A percentile compares a stretch with the other conserved stretches of the same genome.
Evolutionary conservation across 2,797 vertebrate species (phyloP).

Genomic region (Onychomys torridus): DNA sequence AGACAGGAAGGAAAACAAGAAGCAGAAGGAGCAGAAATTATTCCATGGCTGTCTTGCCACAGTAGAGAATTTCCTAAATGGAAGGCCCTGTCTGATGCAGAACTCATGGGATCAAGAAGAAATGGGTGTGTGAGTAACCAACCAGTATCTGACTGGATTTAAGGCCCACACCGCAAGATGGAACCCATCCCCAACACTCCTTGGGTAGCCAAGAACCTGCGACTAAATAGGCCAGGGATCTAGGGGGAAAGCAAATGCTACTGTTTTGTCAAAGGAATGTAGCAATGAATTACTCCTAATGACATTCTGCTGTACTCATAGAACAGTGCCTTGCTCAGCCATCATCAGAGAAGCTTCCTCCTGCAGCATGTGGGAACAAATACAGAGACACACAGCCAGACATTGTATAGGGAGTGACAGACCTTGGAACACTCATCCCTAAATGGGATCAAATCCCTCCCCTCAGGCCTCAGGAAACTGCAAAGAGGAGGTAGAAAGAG

Average conservation of each 20-base stretch:
- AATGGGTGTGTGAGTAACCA: no score
- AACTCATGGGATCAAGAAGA: background rate
- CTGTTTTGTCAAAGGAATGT: background rate
- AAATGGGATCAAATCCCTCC: background rate
- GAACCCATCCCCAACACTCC: background rate
- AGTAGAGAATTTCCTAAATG: background rate
- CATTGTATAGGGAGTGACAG: background rate
- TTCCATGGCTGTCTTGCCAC: background rate
- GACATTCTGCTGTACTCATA: background rate
- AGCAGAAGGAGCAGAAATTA: background rate
- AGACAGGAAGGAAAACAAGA: background rate
- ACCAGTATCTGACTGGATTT: background rate
- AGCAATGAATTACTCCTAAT: background rate
- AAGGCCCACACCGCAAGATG: background rate
- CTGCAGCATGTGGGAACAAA: no score
- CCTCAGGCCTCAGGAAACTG: background rate
- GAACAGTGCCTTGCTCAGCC: background rate
- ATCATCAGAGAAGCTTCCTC: background rate
- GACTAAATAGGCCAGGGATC: no score
- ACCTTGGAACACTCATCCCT: background rate
- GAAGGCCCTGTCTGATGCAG: background rate
- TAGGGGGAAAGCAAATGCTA: background rate
- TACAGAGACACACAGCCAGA: background rate
- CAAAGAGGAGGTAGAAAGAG: background rate
- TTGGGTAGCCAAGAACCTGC: background rate